Percentiles rank a stretch among this genome's conserved stretches.
These are phyloP conservation scores for Metalampra italica DNA, from an alignment of 2,888 invertebrate species.

Conservation along the genomic window DNA sequence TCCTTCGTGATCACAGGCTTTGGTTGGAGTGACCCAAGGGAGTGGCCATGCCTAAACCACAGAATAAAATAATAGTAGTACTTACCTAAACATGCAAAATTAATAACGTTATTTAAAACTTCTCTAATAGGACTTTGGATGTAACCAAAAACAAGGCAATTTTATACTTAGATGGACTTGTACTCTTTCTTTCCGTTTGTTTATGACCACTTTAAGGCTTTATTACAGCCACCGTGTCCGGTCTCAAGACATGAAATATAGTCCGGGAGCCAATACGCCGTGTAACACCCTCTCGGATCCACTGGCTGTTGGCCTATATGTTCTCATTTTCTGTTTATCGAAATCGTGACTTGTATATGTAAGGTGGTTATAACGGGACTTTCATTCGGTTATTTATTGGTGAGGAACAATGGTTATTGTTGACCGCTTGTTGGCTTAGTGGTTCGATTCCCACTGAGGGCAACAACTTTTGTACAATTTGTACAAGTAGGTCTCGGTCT, in stretches of 20 bases:
- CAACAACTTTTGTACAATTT: no score
- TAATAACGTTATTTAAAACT: no score
- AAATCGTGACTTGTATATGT: slow-evolving; percentile 58
- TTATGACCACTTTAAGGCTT: slow-evolving; percentile 33
- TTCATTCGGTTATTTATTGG: not conserved
- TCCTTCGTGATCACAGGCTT: no score
- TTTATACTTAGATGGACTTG: slow-evolving; percentile 23
- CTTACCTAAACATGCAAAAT: no score
- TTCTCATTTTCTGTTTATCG: slow-evolving; percentile 56
- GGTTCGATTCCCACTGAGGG: no score
- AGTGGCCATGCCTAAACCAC: no score
- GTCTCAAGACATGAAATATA: slow-evolving; percentile 44
- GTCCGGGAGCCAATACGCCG: slow-evolving; percentile 20
- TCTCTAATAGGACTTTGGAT: no score
- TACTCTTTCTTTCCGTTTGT: slow-evolving; percentile 3
- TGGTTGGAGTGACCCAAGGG: no score
- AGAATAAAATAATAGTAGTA: no score
- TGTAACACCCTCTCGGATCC: slow-evolving; percentile 43
- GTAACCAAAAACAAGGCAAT: no score
- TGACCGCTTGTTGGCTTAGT: no score
- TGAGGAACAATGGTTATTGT: not conserved
- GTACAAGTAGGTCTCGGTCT: no score
- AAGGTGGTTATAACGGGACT: slow-evolving; percentile 10
- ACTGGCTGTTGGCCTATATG: slow-evolving; percentile 38
- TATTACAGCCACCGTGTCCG: slow-evolving; percentile 37